Conservation (phyloP, 2,797 vertebrate species). For the Mormyrops boulengeri region DNA sequence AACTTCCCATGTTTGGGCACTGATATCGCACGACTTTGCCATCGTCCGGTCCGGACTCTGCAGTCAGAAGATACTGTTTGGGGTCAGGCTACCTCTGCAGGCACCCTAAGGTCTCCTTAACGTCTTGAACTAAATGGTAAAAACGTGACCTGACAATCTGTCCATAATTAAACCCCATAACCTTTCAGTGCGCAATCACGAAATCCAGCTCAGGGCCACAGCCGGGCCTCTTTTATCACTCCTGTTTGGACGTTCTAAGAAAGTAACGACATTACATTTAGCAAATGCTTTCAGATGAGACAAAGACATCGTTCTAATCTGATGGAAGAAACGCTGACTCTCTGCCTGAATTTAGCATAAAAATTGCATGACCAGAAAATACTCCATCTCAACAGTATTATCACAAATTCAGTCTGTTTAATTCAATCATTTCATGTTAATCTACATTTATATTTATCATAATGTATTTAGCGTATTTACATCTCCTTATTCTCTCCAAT, state of each 20-base stretch:
- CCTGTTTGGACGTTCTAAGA: background rate
- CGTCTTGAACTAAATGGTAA: background rate
- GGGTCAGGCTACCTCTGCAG: background rate
- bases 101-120: background rate
- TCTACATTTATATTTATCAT: background rate
- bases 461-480: background rate
- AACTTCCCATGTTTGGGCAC: background rate
- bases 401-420: background rate
- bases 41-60: background rate
- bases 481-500: background rate
- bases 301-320: background rate
- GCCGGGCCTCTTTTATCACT: background rate
- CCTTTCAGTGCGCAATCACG: background rate
- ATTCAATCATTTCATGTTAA: constrained; percentile 6
- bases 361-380: constrained; percentile 1
- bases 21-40: background rate
- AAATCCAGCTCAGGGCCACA: background rate
- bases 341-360: background rate
- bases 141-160: background rate
- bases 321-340: background rate
- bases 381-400: background rate
- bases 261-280: background rate
- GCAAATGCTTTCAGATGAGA: background rate
- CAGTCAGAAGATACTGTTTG: background rate
- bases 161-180: background rate